Conservation (phyloP, 2,113 vertebrate species). For the Pedionomus torquatus region DNA sequence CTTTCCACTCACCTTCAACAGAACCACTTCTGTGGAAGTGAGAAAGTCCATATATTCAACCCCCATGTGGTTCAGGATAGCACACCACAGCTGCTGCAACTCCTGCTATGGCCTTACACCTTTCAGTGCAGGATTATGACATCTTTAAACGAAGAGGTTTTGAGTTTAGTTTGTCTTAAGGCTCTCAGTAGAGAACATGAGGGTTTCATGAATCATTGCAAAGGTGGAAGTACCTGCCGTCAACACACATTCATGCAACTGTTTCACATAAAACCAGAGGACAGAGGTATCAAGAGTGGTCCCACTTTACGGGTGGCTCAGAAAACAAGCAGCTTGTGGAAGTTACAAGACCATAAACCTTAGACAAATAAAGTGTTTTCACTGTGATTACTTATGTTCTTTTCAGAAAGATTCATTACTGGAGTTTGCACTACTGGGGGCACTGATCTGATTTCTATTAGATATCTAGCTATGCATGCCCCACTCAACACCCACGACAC, state of each 20-base stretch:
- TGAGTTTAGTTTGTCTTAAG: not conserved
- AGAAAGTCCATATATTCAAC: not conserved
- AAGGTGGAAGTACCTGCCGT: conserved; percentile 37
- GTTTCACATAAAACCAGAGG: conserved; percentile 21
- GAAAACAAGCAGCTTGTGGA: conserved; percentile 1
- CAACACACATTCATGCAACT: conserved; percentile 24
- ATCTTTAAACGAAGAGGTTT: conserved; percentile 7
- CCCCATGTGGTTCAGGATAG: fast-evolving
- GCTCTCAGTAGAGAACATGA: not conserved
- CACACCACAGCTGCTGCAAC: not conserved
- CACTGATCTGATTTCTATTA: not conserved
- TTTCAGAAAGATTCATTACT: not conserved
- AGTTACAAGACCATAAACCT: not conserved
- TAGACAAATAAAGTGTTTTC: not conserved
- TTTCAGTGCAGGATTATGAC: not conserved
- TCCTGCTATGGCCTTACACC: not conserved
- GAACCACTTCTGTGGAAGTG: not conserved
- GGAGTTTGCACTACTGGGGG: not conserved
- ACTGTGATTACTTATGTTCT: not conserved
- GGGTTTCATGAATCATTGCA: not conserved
- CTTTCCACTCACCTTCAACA: not conserved
- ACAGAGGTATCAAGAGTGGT: not conserved
- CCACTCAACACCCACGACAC: not conserved
- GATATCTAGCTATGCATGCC: not conserved
- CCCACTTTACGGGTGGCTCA: not conserved